Evolutionary conservation across 2,113 vertebrate genomes (phyloP), one percentile per base, ranked within the genome.

Genomic region (Daphoenositta chrysoptera): DNA sequence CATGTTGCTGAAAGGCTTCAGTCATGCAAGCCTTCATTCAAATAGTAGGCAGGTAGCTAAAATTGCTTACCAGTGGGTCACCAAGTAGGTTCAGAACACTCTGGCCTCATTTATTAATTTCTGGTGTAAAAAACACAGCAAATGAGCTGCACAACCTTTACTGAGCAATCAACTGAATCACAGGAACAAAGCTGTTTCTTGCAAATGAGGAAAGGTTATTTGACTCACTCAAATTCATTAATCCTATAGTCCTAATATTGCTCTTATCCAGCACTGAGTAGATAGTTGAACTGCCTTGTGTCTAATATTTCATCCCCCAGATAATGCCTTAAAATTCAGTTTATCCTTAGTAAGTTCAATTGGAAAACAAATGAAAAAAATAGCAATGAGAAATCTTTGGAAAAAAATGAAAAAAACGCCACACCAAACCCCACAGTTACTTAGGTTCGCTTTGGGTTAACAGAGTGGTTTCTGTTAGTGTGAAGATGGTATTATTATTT

Each of bases 181-280:
- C 19, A 93, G 79, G 84, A 92, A 84, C 72, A 90, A 93, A 93
- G 28, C 56, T 93, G 83, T 77, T 93, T 90, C 57, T 81, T 94
- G 80, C 65, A 89, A 89, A 89, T 65, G 69, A 84, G 20, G 47
- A 94, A 94, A 96, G 83, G 88, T 95, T 87, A 68, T 94, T 95
- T 94, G 93, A 95, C 83, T 95, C 94, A 93, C 72, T 71, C 40
- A 87, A 57, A 69, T 37, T 87, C 54, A 81, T 96, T 91, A 93
- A 37, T 83, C 35, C 44, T 84, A 40, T 61, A 83, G 48, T 56
- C 56, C 35, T 88, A 81, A 83, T 90, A 83, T 40, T 89, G 72
- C 10, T 45, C 40, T 63, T 64, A 81, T 37, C 48, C 50, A 81
- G 51, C 11, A 53, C 35, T 19, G 28, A 81, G 39, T 27, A 37